Conservation (phyloP, 2,888 invertebrate genomes). For the Orthonevra nobilis region DNA sequence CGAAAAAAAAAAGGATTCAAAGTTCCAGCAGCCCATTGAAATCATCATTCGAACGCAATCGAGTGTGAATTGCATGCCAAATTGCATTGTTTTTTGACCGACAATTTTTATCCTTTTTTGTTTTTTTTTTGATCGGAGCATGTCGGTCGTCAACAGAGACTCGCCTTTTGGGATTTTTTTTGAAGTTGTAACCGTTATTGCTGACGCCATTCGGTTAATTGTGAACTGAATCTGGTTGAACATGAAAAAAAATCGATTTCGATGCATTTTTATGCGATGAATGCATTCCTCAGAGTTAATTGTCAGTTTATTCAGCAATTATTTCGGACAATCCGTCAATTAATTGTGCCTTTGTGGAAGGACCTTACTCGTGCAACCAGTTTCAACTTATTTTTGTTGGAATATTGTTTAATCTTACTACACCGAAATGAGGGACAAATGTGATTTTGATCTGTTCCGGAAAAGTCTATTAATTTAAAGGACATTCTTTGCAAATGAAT, state of each 20-base stretch:
- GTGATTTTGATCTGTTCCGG: no score
- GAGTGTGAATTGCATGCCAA: constrained; percentile 68
- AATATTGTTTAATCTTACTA: no score
- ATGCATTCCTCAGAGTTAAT: constrained; percentile 60
- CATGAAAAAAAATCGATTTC: constrained; percentile 48
- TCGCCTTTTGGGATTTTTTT: constrained; percentile 22
- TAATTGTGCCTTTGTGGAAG: constrained; percentile 39
- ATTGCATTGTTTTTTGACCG: constrained; percentile 64
- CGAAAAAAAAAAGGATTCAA: constrained; percentile 20
- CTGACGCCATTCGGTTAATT: constrained; percentile 53
- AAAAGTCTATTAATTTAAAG: no score
- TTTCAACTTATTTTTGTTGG: constrained; percentile 6
- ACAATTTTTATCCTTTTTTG: not conserved
- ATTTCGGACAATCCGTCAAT: constrained; percentile 64
- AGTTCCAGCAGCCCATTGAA: not conserved
- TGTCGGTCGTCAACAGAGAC: constrained; percentile 19
- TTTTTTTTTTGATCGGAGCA: not conserved
- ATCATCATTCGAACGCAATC: constrained; percentile 60
- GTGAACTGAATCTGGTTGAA: constrained; percentile 31
- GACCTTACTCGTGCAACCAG: constrained; percentile 7
- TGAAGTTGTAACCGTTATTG: constrained; percentile 41
- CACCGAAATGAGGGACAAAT: no score
- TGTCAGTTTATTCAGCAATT: constrained; percentile 68
- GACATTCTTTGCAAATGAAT: no score
- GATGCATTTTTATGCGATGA: constrained; percentile 61